These are phyloP conservation scores for Brachionus calyciflorus DNA, from an alignment of 1,140 invertebrate genomes.

Conservation along the genomic window DNA sequence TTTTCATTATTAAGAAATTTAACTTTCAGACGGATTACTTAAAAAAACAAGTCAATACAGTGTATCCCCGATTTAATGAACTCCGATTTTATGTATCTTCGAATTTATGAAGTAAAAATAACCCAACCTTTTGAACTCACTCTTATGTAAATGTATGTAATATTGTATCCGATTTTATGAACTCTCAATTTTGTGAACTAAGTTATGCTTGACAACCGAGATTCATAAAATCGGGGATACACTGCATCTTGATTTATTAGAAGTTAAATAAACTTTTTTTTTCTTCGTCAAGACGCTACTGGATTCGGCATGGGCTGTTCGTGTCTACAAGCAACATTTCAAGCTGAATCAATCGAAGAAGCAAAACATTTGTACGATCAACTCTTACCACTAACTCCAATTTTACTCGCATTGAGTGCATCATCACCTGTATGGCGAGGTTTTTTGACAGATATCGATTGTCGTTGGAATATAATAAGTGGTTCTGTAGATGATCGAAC, in stretches of 20 bases:
- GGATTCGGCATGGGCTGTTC: constrained; percentile 99
- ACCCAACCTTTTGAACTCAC: constrained; percentile 67
- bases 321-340: constrained; percentile 82
- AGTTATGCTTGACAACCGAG: too few relatives aligned
- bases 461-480: constrained; percentile 91
- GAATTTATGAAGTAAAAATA: too few relatives aligned
- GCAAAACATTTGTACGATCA: constrained; percentile 94
- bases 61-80: too few relatives aligned
- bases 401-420: constrained; percentile 92
- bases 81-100: too few relatives aligned
- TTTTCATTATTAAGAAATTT: too few relatives aligned
- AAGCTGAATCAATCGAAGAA: constrained; percentile 93
- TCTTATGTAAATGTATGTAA: constrained; percentile 66
- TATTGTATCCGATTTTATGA: too few relatives aligned
- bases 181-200: too few relatives aligned
- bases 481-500: constrained; percentile 93
- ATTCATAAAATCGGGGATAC: too few relatives aligned
- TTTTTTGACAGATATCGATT: constrained; percentile 88
- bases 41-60: too few relatives aligned
- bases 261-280: too few relatives aligned
- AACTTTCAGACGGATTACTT: too few relatives aligned
- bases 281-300: constrained; percentile 98
- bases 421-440: constrained; percentile 91
- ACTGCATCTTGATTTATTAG: too few relatives aligned
- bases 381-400: constrained; percentile 90